A percentile compares a stretch with the other conserved stretches of the same genome.
Conservation (phyloP, 2,113 vertebrate genomes). For the Xenopus laevis region DNA sequence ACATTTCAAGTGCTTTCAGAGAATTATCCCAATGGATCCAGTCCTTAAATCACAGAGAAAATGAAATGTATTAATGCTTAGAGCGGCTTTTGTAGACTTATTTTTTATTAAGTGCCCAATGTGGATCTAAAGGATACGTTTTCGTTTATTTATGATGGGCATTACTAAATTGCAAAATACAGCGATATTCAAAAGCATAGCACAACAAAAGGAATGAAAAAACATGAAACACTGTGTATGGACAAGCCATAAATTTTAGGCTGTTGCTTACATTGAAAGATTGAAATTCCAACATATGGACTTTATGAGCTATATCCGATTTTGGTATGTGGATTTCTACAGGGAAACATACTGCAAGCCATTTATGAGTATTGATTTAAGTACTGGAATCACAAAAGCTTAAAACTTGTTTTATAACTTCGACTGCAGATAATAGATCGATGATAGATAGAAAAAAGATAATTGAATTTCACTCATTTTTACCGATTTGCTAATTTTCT, state of each 20-base stretch:
- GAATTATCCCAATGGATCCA: slow-evolving; percentile 44
- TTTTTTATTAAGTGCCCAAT: slow-evolving; percentile 44
- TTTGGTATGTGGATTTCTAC: slow-evolving; percentile 9
- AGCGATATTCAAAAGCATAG: slow-evolving; percentile 32
- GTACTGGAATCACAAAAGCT: too few relatives aligned
- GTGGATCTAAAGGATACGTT: slow-evolving; percentile 33
- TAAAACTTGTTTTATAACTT: too few relatives aligned
- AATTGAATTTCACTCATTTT: too few relatives aligned
- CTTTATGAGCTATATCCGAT: slow-evolving; percentile 17
- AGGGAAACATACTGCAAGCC: slow-evolving; percentile 4
- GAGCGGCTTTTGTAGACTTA: slow-evolving; percentile 23
- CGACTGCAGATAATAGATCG: too few relatives aligned
- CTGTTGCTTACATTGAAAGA: slow-evolving; percentile 5
- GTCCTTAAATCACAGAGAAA: slow-evolving; percentile 28
- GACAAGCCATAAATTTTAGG: slow-evolving; percentile 20
- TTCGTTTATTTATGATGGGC: slow-evolving; percentile 39
- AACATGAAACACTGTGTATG: background rate
- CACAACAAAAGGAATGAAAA: slow-evolving; percentile 16
- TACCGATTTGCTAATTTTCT: too few relatives aligned
- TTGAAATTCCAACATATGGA: slow-evolving; percentile 25
- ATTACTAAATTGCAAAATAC: slow-evolving; percentile 43
- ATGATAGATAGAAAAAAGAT: too few relatives aligned
- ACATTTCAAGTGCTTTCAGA: slow-evolving; percentile 38
- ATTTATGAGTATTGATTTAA: background rate
- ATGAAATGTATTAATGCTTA: slow-evolving; percentile 39